Conservation (phyloP, 2,113 vertebrate species). For the Otus sunia region DNA sequence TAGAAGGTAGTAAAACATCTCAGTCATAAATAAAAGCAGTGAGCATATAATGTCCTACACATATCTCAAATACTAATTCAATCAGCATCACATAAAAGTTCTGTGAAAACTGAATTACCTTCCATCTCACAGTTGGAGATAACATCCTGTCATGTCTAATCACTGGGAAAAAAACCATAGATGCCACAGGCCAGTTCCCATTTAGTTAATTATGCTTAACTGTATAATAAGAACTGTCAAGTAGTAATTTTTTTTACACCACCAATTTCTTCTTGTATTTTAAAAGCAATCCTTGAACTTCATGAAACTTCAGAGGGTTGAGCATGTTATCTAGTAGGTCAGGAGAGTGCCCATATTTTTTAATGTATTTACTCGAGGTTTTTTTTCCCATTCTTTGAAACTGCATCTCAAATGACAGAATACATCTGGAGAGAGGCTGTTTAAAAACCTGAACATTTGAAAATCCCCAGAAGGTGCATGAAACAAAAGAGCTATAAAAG, state of each 20-base stretch:
- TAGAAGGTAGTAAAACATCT: background rate
- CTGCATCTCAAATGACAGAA: background rate
- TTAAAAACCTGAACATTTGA: background rate
- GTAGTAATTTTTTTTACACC: background rate
- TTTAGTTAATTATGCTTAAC: constrained; percentile 49
- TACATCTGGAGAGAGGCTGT: background rate
- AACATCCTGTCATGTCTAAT: constrained; percentile 69
- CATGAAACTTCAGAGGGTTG: background rate
- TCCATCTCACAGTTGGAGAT: constrained; percentile 62
- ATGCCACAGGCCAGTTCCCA: constrained; percentile 31
- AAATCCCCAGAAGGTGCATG: background rate
- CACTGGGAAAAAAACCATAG: constrained; percentile 17
- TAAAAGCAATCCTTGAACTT: constrained; percentile 13
- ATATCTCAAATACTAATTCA: constrained; percentile 60
- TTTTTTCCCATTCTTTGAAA: background rate
- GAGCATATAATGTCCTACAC: background rate
- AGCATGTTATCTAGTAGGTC: background rate
- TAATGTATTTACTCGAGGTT: background rate
- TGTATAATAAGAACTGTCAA: constrained; percentile 56
- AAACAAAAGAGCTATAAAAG: background rate
- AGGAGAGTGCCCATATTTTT: background rate
- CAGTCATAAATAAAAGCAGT: constrained; percentile 21
- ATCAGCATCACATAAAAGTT: constrained; percentile 60
- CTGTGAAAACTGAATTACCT: constrained; percentile 67
- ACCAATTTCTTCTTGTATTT: constrained; percentile 8